Percentiles rank a stretch among this genome's conserved stretches.
Conservation (phyloP, 2,797 vertebrate genomes). For the Merluccius polli region DNA sequence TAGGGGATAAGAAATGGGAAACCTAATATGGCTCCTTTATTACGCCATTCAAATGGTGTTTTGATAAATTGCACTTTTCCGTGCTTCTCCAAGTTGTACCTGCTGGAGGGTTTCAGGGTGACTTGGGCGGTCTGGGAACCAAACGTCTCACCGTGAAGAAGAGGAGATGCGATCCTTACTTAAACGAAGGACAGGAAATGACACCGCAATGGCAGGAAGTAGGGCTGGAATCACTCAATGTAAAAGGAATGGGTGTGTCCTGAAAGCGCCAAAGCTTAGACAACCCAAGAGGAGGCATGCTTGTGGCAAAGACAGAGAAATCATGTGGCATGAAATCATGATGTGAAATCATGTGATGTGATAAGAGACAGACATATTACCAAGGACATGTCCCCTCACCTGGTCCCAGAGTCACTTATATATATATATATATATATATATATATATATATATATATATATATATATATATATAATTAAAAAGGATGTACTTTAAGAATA, state of each 20-base stretch:
- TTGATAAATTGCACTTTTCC: slow-evolving; percentile 42
- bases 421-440: neutral
- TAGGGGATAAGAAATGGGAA: slow-evolving; percentile 63
- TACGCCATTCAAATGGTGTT: slow-evolving; percentile 55
- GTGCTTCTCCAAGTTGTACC: slow-evolving; percentile 18
- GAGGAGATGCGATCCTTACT: neutral
- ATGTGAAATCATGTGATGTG: neutral
- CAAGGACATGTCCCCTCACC: neutral
- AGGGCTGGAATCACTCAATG: neutral
- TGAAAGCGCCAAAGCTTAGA: neutral
- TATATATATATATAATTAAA: too few species aligned
- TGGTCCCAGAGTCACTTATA: neutral
- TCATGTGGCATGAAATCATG: neutral
- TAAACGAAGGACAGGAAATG: neutral
- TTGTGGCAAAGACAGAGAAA: neutral
- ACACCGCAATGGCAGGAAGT: neutral
- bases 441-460: neutral
- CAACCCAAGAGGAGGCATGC: neutral
- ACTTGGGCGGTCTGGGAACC: slow-evolving; percentile 26
- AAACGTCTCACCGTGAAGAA: neutral
- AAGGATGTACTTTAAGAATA: neutral
- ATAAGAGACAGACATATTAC: neutral
- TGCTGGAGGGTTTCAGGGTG: slow-evolving; percentile 18
- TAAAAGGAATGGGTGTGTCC: neutral
- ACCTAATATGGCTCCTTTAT: slow-evolving; percentile 67